Conservation (phyloP, 2,888 invertebrate genomes). For the Apotomis betuletana region DNA sequence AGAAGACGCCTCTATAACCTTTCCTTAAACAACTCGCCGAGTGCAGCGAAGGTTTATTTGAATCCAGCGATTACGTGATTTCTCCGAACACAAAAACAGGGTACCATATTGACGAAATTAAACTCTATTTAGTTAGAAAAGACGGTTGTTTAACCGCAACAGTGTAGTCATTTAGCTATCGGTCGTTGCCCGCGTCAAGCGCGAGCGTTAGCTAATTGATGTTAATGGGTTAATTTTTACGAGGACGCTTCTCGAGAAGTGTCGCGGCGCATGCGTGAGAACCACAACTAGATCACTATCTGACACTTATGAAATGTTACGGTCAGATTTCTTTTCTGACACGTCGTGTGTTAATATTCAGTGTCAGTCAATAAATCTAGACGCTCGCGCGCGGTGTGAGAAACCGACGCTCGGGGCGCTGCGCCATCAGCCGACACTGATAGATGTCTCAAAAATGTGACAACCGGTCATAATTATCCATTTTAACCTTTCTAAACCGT, state of each 20-base stretch:
- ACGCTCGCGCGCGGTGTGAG: slow-evolving; percentile 7
- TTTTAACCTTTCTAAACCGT: background rate
- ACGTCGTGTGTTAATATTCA: slow-evolving; percentile 33
- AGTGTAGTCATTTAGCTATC: slow-evolving; percentile 41
- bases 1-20: slow-evolving; percentile 25
- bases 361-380: slow-evolving; percentile 37
- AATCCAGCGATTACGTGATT: slow-evolving; percentile 38
- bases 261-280: slow-evolving; percentile 40
- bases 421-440: background rate
- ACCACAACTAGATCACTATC: slow-evolving; percentile 40
- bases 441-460: background rate
- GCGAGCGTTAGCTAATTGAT: slow-evolving; percentile 58
- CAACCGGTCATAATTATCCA: slow-evolving; percentile 1
- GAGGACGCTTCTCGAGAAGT: slow-evolving; percentile 49
- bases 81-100: slow-evolving; percentile 15
- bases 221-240: slow-evolving; percentile 75
- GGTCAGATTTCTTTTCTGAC: slow-evolving; percentile 39
- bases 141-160: background rate
- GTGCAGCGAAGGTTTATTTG: slow-evolving; percentile 26
- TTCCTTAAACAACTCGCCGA: slow-evolving; percentile 14
- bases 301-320: slow-evolving; percentile 39
- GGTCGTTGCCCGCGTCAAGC: slow-evolving; percentile 50
- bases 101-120: background rate
- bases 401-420: background rate
- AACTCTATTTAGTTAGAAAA: slow-evolving; percentile 14